Conservation (phyloP, 2,113 vertebrate genomes). For the Mystacornis crossleyi region DNA sequence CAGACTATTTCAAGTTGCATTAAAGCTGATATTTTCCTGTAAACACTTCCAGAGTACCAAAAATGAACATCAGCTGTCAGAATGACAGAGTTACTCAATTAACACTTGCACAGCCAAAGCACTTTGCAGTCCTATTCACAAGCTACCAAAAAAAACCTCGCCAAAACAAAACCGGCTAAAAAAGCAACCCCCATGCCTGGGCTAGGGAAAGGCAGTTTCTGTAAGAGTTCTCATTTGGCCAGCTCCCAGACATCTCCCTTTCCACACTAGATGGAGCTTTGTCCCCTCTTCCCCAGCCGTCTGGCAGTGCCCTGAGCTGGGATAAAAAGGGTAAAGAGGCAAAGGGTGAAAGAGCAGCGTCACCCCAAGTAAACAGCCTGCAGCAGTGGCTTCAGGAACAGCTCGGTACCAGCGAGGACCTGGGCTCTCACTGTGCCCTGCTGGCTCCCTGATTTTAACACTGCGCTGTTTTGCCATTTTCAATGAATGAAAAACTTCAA, state of each 20-base stretch:
- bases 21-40: not conserved
- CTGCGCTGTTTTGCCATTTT: not conserved
- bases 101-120: not conserved
- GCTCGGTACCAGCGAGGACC: rapidly evolving
- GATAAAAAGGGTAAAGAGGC: not conserved
- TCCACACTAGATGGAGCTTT: slow-evolving; percentile 73
- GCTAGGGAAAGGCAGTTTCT: not conserved
- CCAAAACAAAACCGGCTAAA: not conserved
- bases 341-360: not conserved
- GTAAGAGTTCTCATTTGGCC: not conserved
- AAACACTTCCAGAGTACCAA: not conserved
- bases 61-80: not conserved
- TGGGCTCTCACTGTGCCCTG: not conserved
- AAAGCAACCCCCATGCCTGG: not conserved
- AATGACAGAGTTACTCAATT: not conserved
- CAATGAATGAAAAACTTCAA: not conserved
- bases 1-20: not conserved
- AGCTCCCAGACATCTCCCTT: not conserved
- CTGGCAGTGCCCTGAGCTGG: not conserved
- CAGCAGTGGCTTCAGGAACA: not conserved
- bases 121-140: not conserved
- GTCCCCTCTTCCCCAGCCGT: not conserved
- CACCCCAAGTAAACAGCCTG: not conserved
- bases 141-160: not conserved
- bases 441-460: not conserved